A percentile compares a stretch with the other conserved stretches of the same genome.
phyloP scores from a whole-genome alignment of 2,797 vertebrate species.

The Chiloscyllium punctatum region DNA sequence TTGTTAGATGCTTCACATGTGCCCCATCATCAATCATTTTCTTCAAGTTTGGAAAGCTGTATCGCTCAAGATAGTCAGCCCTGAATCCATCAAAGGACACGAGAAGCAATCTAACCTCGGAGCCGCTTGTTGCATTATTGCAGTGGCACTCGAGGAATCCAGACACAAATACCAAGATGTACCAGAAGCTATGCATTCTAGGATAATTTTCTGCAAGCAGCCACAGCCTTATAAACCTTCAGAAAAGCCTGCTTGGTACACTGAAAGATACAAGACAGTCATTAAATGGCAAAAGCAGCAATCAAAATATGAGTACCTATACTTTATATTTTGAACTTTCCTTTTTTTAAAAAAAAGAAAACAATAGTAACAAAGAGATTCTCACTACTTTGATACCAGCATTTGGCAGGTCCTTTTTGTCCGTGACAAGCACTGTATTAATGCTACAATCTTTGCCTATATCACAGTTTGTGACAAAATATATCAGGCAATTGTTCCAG shows the following conservation, averaged over 20 bases:
- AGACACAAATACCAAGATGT: slow-evolving; percentile 36
- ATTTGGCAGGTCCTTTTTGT: slow-evolving; percentile 16
- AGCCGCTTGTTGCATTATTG: slow-evolving; percentile 41
- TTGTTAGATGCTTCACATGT: slow-evolving; percentile 75
- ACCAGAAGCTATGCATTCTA: background rate
- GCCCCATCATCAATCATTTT: slow-evolving; percentile 73
- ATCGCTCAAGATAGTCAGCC: slow-evolving; percentile 81
- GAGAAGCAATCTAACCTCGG: slow-evolving; percentile 61
- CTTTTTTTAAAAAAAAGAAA: background rate
- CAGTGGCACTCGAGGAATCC: slow-evolving; percentile 46
- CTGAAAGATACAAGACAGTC: slow-evolving; percentile 4
- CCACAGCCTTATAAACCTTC: background rate
- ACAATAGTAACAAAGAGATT: background rate
- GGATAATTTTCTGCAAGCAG: background rate
- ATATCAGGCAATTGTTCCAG: background rate
- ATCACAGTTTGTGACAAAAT: background rate
- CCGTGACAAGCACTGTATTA: background rate
- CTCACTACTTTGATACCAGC: background rate
- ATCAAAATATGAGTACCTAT: background rate
- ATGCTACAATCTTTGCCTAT: background rate
- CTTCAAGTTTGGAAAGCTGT: slow-evolving; percentile 75
- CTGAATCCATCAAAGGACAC: slow-evolving; percentile 94
- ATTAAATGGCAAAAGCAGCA: background rate
- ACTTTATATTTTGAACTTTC: background rate
- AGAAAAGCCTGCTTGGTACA: background rate